Conservation (phyloP, 1,140 invertebrate species). For the Tetramorium simillimum region DNA sequence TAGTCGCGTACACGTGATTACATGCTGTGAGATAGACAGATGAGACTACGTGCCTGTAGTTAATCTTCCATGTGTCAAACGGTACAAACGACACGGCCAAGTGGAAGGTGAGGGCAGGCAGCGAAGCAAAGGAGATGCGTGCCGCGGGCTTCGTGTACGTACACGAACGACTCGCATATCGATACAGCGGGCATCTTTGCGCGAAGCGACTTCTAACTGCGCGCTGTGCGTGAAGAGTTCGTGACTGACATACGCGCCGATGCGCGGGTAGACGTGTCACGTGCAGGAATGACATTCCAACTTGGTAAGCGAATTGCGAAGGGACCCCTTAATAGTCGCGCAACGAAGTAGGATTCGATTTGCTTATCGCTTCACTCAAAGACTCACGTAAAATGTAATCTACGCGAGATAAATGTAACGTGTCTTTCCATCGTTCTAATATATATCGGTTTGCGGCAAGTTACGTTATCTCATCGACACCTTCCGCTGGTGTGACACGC, state of each 20-base stretch:
- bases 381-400: background rate
- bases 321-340: background rate
- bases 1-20: constrained; percentile 81
- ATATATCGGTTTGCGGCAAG: background rate
- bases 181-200: constrained; percentile 29
- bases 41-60: constrained; percentile 80
- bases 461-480: constrained; percentile 2
- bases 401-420: background rate
- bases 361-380: background rate
- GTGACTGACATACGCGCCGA: constrained; percentile 54
- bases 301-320: constrained; percentile 58
- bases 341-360: background rate
- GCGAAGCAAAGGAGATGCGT: constrained; percentile 48
- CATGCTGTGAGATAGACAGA: constrained; percentile 82
- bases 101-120: constrained; percentile 56
- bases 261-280: constrained; percentile 7
- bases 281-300: constrained; percentile 67
- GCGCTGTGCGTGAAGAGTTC: constrained; percentile 37
- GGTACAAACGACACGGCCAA: constrained; percentile 74
- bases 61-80: constrained; percentile 83
- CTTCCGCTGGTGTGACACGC: constrained; percentile 49
- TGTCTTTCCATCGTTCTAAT: background rate
- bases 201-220: constrained; percentile 25
- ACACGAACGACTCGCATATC: constrained; percentile 9
- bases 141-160: constrained; percentile 45